phyloP scores from a whole-genome alignment of 2,797 vertebrate species.

The Bovichtus variegatus region DNA sequence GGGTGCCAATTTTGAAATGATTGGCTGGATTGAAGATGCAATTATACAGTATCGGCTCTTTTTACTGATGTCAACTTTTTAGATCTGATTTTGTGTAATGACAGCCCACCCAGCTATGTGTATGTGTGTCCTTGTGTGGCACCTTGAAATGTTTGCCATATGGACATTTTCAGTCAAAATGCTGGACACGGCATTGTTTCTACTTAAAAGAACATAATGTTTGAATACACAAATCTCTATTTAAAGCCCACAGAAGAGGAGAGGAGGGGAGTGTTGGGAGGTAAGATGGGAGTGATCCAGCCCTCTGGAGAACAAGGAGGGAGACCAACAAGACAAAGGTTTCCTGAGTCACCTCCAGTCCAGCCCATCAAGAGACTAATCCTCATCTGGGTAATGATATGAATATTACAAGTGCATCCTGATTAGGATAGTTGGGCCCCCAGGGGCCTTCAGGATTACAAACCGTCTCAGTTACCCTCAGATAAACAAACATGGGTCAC shows the following conservation, averaged over 20 bases:
- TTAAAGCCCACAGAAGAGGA: slow-evolving; percentile 25
- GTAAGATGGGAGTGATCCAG: background rate
- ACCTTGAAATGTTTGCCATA: background rate
- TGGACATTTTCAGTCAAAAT: background rate
- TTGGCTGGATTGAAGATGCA: background rate
- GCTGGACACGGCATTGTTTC: background rate
- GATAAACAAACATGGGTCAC: slow-evolving; percentile 55
- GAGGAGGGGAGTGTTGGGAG: slow-evolving; percentile 7
- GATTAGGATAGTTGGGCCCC: slow-evolving; percentile 33
- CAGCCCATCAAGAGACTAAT: slow-evolving; percentile 73
- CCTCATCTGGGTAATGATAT: slow-evolving; percentile 80
- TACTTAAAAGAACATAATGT: slow-evolving; percentile 33
- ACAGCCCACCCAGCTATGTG: background rate
- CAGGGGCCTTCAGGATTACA: slow-evolving; percentile 25
- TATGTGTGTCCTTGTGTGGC: background rate
- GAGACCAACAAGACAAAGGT: slow-evolving; percentile 37
- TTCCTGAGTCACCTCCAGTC: slow-evolving; percentile 67
- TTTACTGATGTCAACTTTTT: background rate
- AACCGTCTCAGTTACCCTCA: slow-evolving; percentile 38
- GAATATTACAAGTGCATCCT: slow-evolving; percentile 38
- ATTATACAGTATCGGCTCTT: background rate
- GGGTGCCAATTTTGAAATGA: background rate
- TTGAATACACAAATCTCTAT: slow-evolving; percentile 28
- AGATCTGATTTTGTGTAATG: background rate
- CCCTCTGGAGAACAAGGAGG: slow-evolving; percentile 34